phyloP scores from a whole-genome alignment of 2,888 invertebrate genomes.

The Acleris holmiana region DNA sequence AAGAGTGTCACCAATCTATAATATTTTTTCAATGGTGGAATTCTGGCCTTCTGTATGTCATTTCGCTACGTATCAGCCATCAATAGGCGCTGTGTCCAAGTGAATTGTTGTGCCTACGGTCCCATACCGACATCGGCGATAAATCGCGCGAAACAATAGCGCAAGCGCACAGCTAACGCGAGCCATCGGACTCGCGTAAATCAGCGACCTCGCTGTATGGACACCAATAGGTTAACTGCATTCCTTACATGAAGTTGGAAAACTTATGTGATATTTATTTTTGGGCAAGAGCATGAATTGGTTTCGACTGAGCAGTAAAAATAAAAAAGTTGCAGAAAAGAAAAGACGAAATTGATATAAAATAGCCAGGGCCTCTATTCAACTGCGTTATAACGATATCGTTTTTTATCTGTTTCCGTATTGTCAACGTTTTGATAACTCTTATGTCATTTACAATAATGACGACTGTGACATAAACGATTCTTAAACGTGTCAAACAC shows the following conservation, averaged over 20 bases:
- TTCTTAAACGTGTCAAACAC: no score
- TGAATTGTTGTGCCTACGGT: constrained; percentile 65
- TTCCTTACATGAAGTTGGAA: constrained; percentile 12
- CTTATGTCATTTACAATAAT: no score
- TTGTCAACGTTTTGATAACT: no score
- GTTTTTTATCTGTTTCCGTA: no score
- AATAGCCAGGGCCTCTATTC: no score
- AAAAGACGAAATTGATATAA: no score
- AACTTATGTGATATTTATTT: not conserved
- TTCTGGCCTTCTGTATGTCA: constrained; percentile 9
- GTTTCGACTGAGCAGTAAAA: no score
- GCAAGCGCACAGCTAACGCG: constrained; percentile 56
- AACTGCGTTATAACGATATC: no score
- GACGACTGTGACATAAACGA: no score
- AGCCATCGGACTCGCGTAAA: constrained; percentile 69
- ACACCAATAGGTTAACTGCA: constrained; percentile 47
- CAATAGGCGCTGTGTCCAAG: constrained; percentile 63
- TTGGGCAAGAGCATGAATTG: not conserved
- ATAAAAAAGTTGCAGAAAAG: no score
- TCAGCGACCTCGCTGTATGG: constrained; percentile 64
- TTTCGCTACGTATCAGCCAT: constrained; percentile 45
- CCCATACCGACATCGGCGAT: constrained; percentile 60
- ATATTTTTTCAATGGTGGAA: no score
- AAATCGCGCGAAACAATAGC: constrained; percentile 80
- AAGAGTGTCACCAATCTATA: no score